Percentiles rank a stretch among this genome's conserved stretches.
Conservation (phyloP, 2,888 invertebrate genomes). For the Aphrophora alni region DNA sequence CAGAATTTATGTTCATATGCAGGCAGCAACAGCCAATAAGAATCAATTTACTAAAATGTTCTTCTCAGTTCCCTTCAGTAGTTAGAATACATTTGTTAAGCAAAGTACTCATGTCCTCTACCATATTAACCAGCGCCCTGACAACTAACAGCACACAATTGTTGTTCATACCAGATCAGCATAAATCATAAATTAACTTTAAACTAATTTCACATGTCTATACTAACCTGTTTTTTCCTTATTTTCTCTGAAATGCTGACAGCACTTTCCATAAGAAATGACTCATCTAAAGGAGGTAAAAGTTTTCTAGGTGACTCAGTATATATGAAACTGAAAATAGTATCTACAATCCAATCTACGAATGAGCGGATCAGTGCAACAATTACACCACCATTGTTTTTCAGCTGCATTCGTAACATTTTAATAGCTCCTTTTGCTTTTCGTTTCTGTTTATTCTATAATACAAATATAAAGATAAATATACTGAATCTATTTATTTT, state of each 20-base stretch:
- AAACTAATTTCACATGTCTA: not conserved
- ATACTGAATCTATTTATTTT: no score
- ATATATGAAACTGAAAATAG: constrained; percentile 46
- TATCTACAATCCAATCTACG: constrained; percentile 47
- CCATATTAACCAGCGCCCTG: no score
- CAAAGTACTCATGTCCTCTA: no score
- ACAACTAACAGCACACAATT: no score
- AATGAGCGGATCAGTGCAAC: constrained; percentile 13
- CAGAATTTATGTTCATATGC: no score
- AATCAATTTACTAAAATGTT: no score
- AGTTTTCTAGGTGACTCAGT: constrained; percentile 49
- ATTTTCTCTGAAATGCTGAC: constrained; percentile 71
- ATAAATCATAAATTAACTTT: no score
- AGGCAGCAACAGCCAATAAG: no score
- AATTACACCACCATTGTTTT: not conserved
- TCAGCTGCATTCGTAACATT: not conserved
- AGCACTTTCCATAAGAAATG: constrained; percentile 68
- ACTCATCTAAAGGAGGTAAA: constrained; percentile 57
- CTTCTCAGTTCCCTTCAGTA: no score
- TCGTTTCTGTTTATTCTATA: constrained; percentile 7
- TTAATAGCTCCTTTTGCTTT: not conserved
- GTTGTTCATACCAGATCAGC: no score
- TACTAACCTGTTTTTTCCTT: constrained; percentile 57
- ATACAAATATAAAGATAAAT: not conserved
- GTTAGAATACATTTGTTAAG: no score